Base-by-base conservation (phyloP, 2,888 invertebrate species). In the Galerucella calmariensis region DNA sequence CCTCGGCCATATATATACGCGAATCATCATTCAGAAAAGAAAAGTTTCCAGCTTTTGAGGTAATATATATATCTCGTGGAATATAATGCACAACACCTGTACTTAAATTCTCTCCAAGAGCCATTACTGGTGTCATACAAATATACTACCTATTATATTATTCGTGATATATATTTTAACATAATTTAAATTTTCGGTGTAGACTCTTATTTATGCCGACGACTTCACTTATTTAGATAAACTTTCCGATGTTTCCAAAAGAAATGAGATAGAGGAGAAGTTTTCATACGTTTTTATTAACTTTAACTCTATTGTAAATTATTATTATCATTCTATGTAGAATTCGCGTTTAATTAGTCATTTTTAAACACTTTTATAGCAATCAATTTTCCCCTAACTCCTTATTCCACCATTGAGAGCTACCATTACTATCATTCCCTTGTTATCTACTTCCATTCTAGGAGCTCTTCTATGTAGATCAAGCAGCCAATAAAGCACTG, bases 81-180 rank as follows among this genome's bases (percentile, higher is more conserved):
- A 76, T 78, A 79, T 79, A 79, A 78, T 78, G 78, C 79, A 76
- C 77, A 79, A 79, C 79, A 80, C 79, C 79, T 80, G 79, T 79
- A 80, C 77, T 75, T 77, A 70, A 79, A 79, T 78, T 80, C 75
- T 80, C 75, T 77, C 76, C 78, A 80, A 80, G 77, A 80, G 77
- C 79, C 79, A 80, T 80, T 80, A 80, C 74, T 56, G 63, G 73
- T 79, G 79, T 80, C 79, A 79, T 76, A 77, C 76, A 73, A 73
- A 78, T 73, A 78, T 80, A 79, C 72, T 73, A 77, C 77, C 78
- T 80, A 80, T 79, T 79, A 79, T 77, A 77, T 76, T 79, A 76
- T 77, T 79, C 77, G 73, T 80, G 79, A 79, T 79, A 78, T 79
- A 51, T 56, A 79, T 79, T 77, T 73, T 51, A 62, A 77, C 75